These are phyloP conservation scores for Anagrus nilaparvatae DNA, from an alignment of 1,140 invertebrate genomes.

Conservation along the genomic window DNA sequence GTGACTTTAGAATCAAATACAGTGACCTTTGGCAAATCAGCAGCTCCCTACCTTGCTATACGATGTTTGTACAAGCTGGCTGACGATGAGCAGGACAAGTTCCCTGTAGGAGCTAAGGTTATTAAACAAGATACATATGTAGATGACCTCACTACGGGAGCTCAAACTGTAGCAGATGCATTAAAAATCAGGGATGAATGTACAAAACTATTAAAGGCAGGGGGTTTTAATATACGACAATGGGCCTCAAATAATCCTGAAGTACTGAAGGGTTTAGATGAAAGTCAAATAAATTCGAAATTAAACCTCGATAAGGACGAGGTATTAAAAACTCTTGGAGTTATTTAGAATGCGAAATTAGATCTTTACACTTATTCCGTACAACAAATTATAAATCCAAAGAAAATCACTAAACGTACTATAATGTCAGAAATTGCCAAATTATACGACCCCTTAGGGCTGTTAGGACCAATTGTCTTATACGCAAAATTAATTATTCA, in stretches of 20 bases:
- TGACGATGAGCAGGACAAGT: constrained; percentile 11
- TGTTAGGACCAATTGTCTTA: constrained; percentile 7
- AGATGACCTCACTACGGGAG: constrained; percentile 35
- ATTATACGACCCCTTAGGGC: constrained; percentile 9
- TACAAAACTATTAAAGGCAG: constrained; percentile 16
- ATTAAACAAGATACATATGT: constrained; percentile 31
- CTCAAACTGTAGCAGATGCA: constrained; percentile 23
- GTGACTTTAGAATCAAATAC: constrained; percentile 23
- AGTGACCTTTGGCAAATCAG: constrained; percentile 25
- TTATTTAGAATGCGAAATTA: background rate
- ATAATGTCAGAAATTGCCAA: constrained; percentile 10
- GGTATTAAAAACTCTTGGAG: constrained; percentile 4
- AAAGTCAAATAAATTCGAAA: background rate
- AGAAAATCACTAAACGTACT: constrained; percentile 1
- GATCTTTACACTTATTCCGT: background rate
- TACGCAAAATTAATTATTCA: constrained; percentile 10
- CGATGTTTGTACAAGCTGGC: background rate
- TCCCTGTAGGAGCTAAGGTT: constrained; percentile 18
- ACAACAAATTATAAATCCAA: background rate
- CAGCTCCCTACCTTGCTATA: constrained; percentile 6
- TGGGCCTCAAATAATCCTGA: constrained; percentile 21
- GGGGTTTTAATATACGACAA: constrained; percentile 23
- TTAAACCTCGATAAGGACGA: background rate
- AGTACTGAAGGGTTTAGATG: background rate
- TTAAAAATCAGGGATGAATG: constrained; percentile 17